phyloP scores from a whole-genome alignment of 2,113 vertebrate species.

The Rhinichthys klamathensis region DNA sequence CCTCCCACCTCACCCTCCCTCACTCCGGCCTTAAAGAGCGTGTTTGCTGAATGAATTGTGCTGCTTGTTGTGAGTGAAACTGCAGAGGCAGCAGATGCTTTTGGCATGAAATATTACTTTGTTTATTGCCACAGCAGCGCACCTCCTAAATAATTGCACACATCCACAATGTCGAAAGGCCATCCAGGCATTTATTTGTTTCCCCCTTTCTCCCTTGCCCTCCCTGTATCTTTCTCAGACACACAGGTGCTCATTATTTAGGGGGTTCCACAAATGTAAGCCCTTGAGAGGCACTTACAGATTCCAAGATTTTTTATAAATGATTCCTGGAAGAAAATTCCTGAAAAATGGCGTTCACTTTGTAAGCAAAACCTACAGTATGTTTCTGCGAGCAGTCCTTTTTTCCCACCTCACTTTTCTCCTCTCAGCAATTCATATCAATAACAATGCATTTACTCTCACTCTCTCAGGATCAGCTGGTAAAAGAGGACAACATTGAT shows the following conservation, averaged over 20 bases:
- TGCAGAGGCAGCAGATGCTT: conserved; percentile 62
- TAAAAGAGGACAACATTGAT: conserved; percentile 97
- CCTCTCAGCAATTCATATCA: conserved; percentile 21
- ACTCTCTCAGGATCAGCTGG: conserved; percentile 87
- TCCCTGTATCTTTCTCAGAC: conserved; percentile 12
- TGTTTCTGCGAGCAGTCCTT: conserved; percentile 29
- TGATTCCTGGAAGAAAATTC: conserved; percentile 49
- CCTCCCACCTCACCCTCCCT: not conserved
- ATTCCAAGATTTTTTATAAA: conserved; percentile 66
- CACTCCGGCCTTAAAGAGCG: not conserved
- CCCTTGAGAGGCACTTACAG: conserved; percentile 33
- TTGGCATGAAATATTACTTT: conserved; percentile 60
- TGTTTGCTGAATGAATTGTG: conserved; percentile 39
- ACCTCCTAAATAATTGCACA: conserved; percentile 59
- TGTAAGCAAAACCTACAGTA: conserved; percentile 50
- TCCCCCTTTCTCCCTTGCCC: not conserved
- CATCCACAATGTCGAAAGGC: conserved; percentile 59
- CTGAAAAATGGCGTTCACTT: conserved; percentile 32
- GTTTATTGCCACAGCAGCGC: conserved; percentile 46
- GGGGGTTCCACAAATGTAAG: conserved; percentile 38
- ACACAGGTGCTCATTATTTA: conserved; percentile 63
- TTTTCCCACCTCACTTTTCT: not conserved
- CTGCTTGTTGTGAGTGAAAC: conserved; percentile 50
- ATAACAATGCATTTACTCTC: conserved; percentile 34
- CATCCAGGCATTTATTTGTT: conserved; percentile 57